Base-by-base conservation (phyloP, 2,797 vertebrate genomes). In the Neostethus bicornis region DNA sequence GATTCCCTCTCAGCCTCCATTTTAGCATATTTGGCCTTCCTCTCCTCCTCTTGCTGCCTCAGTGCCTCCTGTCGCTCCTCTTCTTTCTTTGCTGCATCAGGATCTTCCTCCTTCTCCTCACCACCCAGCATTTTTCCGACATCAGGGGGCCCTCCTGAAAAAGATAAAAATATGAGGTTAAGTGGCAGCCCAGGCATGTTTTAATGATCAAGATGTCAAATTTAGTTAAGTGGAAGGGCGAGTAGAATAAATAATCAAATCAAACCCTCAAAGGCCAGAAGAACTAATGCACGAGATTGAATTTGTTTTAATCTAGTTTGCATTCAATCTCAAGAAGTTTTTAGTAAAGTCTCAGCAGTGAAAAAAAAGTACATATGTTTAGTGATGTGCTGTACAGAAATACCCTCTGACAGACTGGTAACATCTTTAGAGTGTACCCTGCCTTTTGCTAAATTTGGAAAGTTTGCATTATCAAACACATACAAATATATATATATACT, bases 81-180 rank as follows among this genome's bases (percentile, higher is more conserved):
- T 80, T 98, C 96, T 71, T 99, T 99, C 91, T 94, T 95, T 51
- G 95, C 96, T 0, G 96, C 97, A 35, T 99, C 97, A 0, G 97
- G 97, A 80, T 99, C 97, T 83, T 98, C 96, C 70, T 99, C 96
- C 71, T 90, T 87, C 58, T 98, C 96, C 46, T 99, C 96, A 5
- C 96, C 96, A 2, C 97, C 96, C 17, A 99, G 88, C 96, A 99
- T 99, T 84, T 99, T 99, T 8, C 96, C 97, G 90, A 99, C 96
- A 88, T 99, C 97, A 70, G 97, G 97, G 76, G 96, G 96, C 52
- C 96, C 97, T 70, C 96, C 97, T 99, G 70, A 47, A 24, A 70
- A 23, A 47, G 6, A 45, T 8, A 4, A 21, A 51, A 9, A 47
- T 28, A 26, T 55, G 11, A 71, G 55, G 37, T 34, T 42, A 21